phyloP scores from a whole-genome alignment of 2,113 vertebrate species.

The Spilogale gracilis region DNA sequence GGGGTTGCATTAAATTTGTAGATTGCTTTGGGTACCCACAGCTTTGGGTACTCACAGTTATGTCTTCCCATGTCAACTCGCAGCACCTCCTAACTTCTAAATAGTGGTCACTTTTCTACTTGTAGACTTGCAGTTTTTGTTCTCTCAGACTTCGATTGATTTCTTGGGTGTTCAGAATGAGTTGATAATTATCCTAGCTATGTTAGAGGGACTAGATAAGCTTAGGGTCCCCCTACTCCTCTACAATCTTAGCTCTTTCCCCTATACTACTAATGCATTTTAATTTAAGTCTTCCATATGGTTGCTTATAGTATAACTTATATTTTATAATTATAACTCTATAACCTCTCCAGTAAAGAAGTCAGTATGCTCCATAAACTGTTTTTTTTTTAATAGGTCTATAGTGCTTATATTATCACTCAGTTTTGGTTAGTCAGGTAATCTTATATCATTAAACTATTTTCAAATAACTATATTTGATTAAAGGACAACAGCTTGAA shows the following conservation, averaged over 20 bases:
- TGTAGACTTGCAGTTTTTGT: background rate
- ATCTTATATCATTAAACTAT: conserved; percentile 19
- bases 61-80: background rate
- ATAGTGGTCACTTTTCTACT: background rate
- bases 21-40: background rate
- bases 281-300: background rate
- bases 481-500: background rate
- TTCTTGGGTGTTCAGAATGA: background rate
- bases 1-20: background rate
- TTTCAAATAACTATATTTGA: background rate
- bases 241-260: background rate
- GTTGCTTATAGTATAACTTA: background rate
- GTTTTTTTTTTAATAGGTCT: background rate
- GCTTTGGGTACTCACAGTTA: background rate
- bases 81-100: background rate
- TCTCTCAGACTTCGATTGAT: background rate
- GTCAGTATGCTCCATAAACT: background rate
- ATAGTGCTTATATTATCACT: background rate
- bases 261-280: background rate
- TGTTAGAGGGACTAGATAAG: background rate
- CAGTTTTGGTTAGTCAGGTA: conserved; percentile 23
- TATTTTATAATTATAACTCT: background rate
- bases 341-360: background rate
- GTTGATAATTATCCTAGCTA: background rate
- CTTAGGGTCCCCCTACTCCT: background rate